Conservation (phyloP, 2,797 vertebrate species). For the Buceros bicornis region DNA sequence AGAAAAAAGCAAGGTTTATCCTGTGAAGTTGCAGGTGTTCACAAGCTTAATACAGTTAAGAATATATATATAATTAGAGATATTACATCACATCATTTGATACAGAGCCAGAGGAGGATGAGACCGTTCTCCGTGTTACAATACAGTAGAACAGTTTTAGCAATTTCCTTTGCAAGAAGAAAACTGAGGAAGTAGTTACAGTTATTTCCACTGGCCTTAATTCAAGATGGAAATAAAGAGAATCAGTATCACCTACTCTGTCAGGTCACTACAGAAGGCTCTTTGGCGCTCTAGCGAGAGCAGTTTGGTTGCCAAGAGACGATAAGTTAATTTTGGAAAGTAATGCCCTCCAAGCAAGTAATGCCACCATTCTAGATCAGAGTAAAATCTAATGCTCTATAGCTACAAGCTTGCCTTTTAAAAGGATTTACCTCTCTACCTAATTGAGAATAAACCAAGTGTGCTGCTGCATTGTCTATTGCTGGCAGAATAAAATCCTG, state of each 20-base stretch:
- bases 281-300: neutral
- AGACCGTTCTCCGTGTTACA: neutral
- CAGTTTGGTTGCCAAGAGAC: constrained; percentile 67
- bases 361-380: constrained; percentile 18
- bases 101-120: neutral
- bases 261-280: constrained; percentile 9
- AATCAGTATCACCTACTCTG: neutral
- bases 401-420: constrained; percentile 9
- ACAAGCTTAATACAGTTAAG: neutral
- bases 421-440: neutral
- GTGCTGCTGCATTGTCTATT: neutral
- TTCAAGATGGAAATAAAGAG: constrained; percentile 8
- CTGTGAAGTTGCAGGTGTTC: neutral
- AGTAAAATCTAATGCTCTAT: constrained; percentile 6
- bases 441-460: neutral
- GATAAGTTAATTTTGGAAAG: constrained; percentile 65
- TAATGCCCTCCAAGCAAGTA: constrained; percentile 43
- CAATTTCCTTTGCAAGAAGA: neutral
- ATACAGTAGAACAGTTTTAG: neutral
- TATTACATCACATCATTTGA: neutral
- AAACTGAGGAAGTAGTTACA: neutral
- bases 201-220: neutral
- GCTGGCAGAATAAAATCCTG: neutral
- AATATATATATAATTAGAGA: neutral
- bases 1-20: neutral